A percentile compares a stretch with the other conserved stretches of the same genome.
These are phyloP conservation scores for Rhynchotus rufescens DNA, from an alignment of 2,797 vertebrate genomes.

Conservation along the genomic window DNA sequence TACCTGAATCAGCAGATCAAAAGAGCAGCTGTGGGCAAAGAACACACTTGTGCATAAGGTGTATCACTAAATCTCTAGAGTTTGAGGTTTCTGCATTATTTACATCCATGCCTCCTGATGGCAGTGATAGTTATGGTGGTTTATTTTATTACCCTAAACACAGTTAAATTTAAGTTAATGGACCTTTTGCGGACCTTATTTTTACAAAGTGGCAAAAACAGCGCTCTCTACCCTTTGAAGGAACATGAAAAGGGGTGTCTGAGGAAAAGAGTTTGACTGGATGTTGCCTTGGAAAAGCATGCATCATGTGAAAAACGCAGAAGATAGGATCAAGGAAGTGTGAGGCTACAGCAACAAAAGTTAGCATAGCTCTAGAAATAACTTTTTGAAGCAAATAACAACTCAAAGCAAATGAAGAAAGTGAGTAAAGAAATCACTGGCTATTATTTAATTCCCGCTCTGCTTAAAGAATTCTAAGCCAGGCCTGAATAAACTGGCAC, in stretches of 20 bases:
- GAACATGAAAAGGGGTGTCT: background rate
- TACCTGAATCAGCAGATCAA: slow-evolving; percentile 7
- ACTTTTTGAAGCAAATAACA: background rate
- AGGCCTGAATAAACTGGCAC: background rate
- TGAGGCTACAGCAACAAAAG: background rate
- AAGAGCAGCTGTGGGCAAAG: background rate
- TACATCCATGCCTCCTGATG: background rate
- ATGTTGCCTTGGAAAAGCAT: background rate
- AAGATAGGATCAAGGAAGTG: background rate
- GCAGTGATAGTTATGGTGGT: background rate
- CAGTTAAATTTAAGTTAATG: background rate
- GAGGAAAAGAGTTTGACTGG: background rate
- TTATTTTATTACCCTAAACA: background rate
- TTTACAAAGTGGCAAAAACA: background rate
- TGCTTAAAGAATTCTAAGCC: background rate
- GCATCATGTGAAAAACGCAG: background rate
- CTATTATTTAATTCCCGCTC: background rate
- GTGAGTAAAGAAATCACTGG: background rate
- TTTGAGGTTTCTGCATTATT: background rate
- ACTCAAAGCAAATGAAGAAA: background rate
- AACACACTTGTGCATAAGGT: fast-evolving
- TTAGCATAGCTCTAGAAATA: background rate
- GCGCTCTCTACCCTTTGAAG: background rate
- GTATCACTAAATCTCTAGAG: background rate
- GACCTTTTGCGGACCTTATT: background rate